Base-by-base conservation (phyloP, 2,113 vertebrate species). In the Marmota flaviventris region DNA sequence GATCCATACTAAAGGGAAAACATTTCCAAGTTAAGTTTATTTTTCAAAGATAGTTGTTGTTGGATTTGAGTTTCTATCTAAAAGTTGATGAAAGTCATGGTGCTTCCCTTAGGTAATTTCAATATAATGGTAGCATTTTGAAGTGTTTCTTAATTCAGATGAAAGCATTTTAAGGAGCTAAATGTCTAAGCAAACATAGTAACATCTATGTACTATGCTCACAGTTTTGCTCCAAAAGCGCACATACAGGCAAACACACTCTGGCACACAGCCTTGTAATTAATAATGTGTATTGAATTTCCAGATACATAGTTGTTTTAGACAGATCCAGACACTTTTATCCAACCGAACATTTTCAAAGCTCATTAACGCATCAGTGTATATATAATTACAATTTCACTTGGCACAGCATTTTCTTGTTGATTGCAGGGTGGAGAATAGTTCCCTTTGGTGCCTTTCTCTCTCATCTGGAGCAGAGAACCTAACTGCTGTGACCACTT, bases 401-500 rank as follows among this genome's bases (percentile, higher is more conserved):
- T 98, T 98, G 96, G 98, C 89, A 63, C 97, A 98, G 98, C 96
- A 85, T 96, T 98, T 99, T 98, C 93, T 89, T 98, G 96, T 97
- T 98, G 98, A 98, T 98, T 98, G 97, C 96, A 95, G 97, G 95
- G 95, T 98, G 91, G 98, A 98, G 98, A 98, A 98, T 91, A 92
- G 89, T 97, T 99, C 98, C 97, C 98, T 98, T 98, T 97, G 96
- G 98, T 98, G 96, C 83, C 72, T 98, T 98, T 98, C 75, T 90
- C 98, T 98, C 96, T 98, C 98, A 98, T 98, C 96, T 98, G 97
- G 95, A 98, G 98, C 97, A 95, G 95, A 98, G 92, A 98, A 98
- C 78, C 92, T 97, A 98, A 98, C 97, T 98, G 94, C 98, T 98
- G 98, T 97, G 97, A 98, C 98, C 97, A 98, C 98, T 98, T 98